Evolutionary conservation across 2,797 vertebrate genomes (phyloP).

Genomic region (Ptychadena robeensis): DNA sequence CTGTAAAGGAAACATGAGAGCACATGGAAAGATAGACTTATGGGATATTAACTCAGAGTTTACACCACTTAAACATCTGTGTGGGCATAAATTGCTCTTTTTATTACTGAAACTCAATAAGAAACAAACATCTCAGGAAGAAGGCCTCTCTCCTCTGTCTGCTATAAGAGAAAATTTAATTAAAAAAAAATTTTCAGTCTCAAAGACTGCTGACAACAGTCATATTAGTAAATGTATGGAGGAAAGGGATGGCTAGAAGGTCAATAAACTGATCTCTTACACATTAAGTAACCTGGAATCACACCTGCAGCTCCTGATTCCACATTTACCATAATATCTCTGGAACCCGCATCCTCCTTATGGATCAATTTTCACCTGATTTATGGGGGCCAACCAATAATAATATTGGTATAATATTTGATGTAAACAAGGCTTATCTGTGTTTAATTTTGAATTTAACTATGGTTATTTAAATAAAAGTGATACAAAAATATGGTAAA

Average conservation of each 20-base stretch:
- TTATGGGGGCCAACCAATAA: no score
- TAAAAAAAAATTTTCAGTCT: conserved; percentile 39
- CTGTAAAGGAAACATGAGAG: conserved; percentile 14
- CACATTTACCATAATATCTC: no score
- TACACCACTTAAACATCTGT: conserved; percentile 2
- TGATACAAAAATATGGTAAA: no score
- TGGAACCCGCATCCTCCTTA: no score
- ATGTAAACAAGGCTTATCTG: no score
- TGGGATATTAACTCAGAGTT: background rate
- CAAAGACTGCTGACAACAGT: conserved; percentile 27
- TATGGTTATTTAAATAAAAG: no score
- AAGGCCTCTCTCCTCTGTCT: conserved; percentile 68
- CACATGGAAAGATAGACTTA: background rate
- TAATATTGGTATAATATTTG: no score
- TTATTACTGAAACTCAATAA: conserved; percentile 73
- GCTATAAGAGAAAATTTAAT: conserved; percentile 36
- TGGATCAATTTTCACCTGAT: no score
- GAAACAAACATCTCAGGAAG: conserved; percentile 63
- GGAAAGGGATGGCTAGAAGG: background rate
- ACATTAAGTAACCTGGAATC: background rate
- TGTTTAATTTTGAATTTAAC: no score
- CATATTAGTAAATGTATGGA: background rate
- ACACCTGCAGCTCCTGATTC: background rate
- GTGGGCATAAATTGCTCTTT: conserved; percentile 65
- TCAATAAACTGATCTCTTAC: conserved; percentile 11